phyloP scores from a whole-genome alignment of 2,888 invertebrate genomes.

The Euphydryas editha region DNA sequence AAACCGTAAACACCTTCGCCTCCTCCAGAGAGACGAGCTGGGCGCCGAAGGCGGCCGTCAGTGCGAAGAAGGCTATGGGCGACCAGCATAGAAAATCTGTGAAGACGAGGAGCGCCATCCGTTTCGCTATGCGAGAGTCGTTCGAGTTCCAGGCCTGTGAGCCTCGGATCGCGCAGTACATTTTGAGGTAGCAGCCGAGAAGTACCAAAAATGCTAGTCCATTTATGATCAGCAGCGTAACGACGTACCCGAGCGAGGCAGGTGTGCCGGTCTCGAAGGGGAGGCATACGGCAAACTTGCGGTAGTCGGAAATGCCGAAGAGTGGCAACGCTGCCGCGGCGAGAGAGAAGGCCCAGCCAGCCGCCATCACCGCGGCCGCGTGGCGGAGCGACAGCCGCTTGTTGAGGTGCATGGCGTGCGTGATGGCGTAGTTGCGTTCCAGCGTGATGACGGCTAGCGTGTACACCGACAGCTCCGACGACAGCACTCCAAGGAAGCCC shows the following conservation, averaged over 20 bases:
- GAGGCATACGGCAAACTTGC: slow-evolving; percentile 97
- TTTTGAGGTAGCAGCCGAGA: slow-evolving; percentile 97
- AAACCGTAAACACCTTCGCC: slow-evolving; percentile 98
- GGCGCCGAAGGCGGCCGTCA: slow-evolving; percentile 96
- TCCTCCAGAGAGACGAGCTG: slow-evolving; percentile 96
- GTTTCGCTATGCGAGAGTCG: slow-evolving; percentile 97
- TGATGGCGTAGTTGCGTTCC: slow-evolving; percentile 98
- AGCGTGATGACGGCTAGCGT: slow-evolving; percentile 98
- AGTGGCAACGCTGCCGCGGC: slow-evolving; percentile 94
- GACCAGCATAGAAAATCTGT: slow-evolving; percentile 99
- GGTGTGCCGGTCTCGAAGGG: slow-evolving; percentile 95
- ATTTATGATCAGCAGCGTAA: slow-evolving; percentile 95
- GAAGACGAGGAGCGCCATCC: slow-evolving; percentile 98
- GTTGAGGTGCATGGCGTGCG: slow-evolving; percentile 98
- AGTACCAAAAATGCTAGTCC: slow-evolving; percentile 96
- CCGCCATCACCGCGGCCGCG: slow-evolving; percentile 95
- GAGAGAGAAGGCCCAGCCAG: slow-evolving; percentile 96
- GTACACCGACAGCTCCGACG: slow-evolving; percentile 97
- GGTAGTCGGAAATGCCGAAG: slow-evolving; percentile 96
- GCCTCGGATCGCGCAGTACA: slow-evolving; percentile 99
- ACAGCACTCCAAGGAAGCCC: slow-evolving; percentile 96
- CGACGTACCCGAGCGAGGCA: slow-evolving; percentile 93
- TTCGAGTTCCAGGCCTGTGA: slow-evolving; percentile 99
- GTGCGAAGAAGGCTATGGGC: slow-evolving; percentile 97
- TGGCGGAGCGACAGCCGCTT: slow-evolving; percentile 95